Evolutionary conservation across 1,140 invertebrate genomes (phyloP).

Genomic region (Drosophila novamexicana): DNA sequence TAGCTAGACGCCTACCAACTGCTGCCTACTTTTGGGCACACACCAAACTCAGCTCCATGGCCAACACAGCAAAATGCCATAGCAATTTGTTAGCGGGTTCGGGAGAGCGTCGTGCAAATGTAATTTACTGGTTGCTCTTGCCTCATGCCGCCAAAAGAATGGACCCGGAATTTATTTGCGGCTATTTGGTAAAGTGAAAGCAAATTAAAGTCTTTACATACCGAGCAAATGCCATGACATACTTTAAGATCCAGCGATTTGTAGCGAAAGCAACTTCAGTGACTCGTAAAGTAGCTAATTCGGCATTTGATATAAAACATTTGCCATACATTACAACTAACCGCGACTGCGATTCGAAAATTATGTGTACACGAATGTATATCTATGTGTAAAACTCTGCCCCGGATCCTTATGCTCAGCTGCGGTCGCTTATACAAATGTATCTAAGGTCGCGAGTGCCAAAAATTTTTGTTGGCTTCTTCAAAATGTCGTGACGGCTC

Average conservation of each 20-base stretch:
- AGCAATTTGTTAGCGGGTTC: constrained; percentile 60
- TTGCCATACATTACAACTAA: constrained; percentile 3
- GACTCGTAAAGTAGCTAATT: constrained; percentile 19
- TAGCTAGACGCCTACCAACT: constrained; percentile 29
- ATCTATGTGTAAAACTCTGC: not conserved
- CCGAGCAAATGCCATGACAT: constrained; percentile 17
- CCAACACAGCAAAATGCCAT: constrained; percentile 44
- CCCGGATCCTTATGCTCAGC: constrained; percentile 22
- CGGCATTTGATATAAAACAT: constrained; percentile 32
- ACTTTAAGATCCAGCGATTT: constrained; percentile 22
- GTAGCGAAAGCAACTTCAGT: not conserved
- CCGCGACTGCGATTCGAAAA: not conserved
- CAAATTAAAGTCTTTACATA: constrained; percentile 43
- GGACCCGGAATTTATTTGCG: constrained; percentile 60
- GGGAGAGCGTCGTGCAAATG: constrained; percentile 50
- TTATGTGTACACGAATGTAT: constrained; percentile 2
- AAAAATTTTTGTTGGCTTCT: constrained; percentile 45
- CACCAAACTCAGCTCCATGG: constrained; percentile 6
- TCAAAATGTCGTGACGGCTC: constrained; percentile 41
- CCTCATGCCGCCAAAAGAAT: constrained; percentile 35
- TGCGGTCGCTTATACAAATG: constrained; percentile 48
- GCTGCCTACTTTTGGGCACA: constrained; percentile 47
- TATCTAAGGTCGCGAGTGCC: constrained; percentile 42
- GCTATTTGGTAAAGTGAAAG: constrained; percentile 59
- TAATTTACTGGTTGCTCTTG: constrained; percentile 57